Evolutionary conservation across 2,797 vertebrate species (phyloP), one percentile per base, ranked within the genome.

Genomic region (Alfaro cultratus): DNA sequence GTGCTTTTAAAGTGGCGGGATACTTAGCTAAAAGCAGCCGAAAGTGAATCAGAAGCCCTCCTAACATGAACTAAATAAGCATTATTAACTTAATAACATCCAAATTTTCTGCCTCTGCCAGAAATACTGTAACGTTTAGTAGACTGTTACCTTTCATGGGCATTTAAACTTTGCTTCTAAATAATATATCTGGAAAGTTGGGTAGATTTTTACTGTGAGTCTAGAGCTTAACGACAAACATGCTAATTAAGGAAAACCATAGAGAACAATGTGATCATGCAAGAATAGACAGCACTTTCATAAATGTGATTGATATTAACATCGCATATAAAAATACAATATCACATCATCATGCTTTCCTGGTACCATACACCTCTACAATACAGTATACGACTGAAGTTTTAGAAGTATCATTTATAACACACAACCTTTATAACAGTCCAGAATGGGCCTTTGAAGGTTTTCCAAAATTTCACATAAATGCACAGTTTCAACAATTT

Each of bases 1-100:
- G 21, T 68, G 34, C 34, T 68, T 70, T 70, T 70, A 70, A 70
- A 43, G 67, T n/a, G 26, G 39, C 2, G 6, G 67, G 67, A 45
- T 68, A 15, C 67, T n/a, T 70, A 9, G 13, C 67, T 70, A 43
- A 70, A 70, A 70, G 67, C 67, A n/a, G 1, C 67, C 5, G 23
- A 70, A 70, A 67, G 62, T 41, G 64, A 23, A 68, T 31, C 62
- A 36, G 62, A 67, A 36, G 16, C 34, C 62, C 62, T 39, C 18
- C 62, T 67, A 10, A 67, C 64, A 68, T 41, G 64, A 68, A 41
- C 36, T 41, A 39, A 68, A 68, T 68, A 68, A 41, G 36, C 36
- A 41, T 68, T 41, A 68, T 39, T 39, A 68, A 41, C 64, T 68
- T 68, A 39, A 67, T 67, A 23, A 41, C 10, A 68, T 23, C 1